Evolutionary conservation across 2,797 vertebrate genomes (phyloP).

Genomic region (Adrianichthys oophorus): DNA sequence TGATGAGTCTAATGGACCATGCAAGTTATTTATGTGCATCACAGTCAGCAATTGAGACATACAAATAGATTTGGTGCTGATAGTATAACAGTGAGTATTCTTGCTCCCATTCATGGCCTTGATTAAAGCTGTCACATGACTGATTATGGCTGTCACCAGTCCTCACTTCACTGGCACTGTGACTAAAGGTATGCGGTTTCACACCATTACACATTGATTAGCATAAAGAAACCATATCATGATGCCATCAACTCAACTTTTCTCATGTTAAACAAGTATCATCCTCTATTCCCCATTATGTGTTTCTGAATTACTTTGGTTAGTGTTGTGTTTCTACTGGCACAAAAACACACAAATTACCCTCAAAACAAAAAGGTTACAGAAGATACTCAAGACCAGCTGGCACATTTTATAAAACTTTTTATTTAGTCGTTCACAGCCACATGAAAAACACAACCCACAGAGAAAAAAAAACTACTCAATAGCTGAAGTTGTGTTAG

Average conservation of each 20-base stretch:
- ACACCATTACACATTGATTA: conserved; percentile 35
- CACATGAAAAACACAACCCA: too few relatives aligned
- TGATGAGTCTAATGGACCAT: conserved; percentile 64
- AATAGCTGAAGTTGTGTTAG: too few relatives aligned
- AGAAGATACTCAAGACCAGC: too few relatives aligned
- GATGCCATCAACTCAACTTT: conserved; percentile 27
- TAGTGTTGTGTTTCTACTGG: neutral
- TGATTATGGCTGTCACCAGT: conserved; percentile 57
- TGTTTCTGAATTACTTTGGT: neutral
- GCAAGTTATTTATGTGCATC: conserved; percentile 63
- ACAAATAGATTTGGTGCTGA: conserved; percentile 60
- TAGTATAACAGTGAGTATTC: conserved; percentile 42
- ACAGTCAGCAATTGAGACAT: conserved; percentile 50
- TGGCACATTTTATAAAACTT: too few relatives aligned
- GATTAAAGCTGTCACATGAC: conserved; percentile 64
- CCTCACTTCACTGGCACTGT: conserved; percentile 22
- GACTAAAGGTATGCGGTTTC: conserved; percentile 12
- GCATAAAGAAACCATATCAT: conserved; percentile 30
- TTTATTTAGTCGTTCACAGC: too few relatives aligned
- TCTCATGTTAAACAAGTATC: conserved; percentile 38
- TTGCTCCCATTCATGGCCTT: conserved; percentile 46
- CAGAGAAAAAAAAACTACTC: too few relatives aligned
- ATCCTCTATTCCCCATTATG: conserved; percentile 6
- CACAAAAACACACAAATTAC: too few relatives aligned
- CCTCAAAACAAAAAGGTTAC: too few relatives aligned